These are phyloP conservation scores for Chymomyza procnemis DNA, from an alignment of 2,888 invertebrate genomes.

Conservation along the genomic window DNA sequence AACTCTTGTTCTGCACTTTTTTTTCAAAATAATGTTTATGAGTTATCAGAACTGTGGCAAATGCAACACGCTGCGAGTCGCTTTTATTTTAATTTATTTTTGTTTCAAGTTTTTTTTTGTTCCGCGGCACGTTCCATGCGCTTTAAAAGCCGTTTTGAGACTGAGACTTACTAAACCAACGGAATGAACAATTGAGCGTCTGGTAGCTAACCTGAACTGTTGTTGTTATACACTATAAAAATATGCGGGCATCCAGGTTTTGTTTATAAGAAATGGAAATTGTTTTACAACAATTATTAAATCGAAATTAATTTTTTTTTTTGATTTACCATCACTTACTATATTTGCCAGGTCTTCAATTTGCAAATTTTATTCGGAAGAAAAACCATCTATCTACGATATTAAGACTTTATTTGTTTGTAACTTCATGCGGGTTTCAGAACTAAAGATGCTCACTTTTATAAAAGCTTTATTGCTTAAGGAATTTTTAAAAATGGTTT, in stretches of 20 bases:
- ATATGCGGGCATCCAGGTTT: background rate
- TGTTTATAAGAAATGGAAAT: no score
- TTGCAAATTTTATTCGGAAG: no score
- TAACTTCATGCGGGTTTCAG: no score
- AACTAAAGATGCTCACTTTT: no score
- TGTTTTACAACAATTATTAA: no score
- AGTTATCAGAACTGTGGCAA: conserved; percentile 26
- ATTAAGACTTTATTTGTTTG: no score
- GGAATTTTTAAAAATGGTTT: no score
- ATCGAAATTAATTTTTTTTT: no score
- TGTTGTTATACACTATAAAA: background rate
- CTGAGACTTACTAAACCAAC: conserved; percentile 53
- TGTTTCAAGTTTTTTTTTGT: conserved; percentile 2
- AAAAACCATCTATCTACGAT: no score
- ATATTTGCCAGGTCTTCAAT: no score
- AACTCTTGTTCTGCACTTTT: background rate
- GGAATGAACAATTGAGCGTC: background rate
- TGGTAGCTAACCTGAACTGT: background rate
- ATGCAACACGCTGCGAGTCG: conserved; percentile 61
- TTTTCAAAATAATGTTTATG: conserved; percentile 24
- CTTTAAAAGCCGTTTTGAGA: conserved; percentile 76
- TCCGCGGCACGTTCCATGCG: conserved; percentile 55
- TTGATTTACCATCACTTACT: no score
- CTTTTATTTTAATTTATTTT: background rate
- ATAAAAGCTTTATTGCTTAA: no score